Conservation (phyloP, 2,113 vertebrate genomes). For the Trachemys scripta region DNA sequence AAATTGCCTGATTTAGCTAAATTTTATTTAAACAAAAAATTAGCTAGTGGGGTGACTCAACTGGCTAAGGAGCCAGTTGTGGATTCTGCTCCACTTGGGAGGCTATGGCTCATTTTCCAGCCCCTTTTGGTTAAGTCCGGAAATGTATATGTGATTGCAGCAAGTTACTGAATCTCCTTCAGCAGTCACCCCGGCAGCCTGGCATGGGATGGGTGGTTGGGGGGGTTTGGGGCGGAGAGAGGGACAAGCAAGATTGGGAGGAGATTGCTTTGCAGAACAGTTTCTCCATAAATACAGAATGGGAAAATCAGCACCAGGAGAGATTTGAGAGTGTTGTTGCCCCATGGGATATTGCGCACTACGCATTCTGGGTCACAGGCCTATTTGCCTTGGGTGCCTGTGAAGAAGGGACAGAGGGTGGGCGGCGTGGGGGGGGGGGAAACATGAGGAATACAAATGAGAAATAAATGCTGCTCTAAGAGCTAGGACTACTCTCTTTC, state of each 20-base stretch:
- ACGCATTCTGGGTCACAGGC: background rate
- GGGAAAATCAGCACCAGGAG: conserved; percentile 12
- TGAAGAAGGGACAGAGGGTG: background rate
- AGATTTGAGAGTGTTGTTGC: background rate
- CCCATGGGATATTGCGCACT: background rate
- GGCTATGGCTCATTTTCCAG: background rate
- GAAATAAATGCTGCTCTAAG: fast-evolving
- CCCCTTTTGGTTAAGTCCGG: background rate
- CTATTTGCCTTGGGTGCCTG: background rate
- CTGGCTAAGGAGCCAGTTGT: background rate
- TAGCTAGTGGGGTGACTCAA: conserved; percentile 10
- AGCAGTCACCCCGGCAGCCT: background rate
- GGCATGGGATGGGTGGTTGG: fast-evolving
- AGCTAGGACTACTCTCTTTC: background rate
- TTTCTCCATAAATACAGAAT: background rate
- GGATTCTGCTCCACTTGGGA: fast-evolving
- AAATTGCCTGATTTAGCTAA: conserved; percentile 10
- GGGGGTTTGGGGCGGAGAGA: background rate
- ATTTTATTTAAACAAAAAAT: background rate
- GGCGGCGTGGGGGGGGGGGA: fast-evolving
- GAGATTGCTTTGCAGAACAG: background rate
- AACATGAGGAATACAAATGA: background rate
- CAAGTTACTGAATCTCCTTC: background rate
- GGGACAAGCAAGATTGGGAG: background rate
- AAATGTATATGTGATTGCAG: background rate